Conservation (phyloP, 2,797 vertebrate species). For the Sciurus carolinensis region DNA sequence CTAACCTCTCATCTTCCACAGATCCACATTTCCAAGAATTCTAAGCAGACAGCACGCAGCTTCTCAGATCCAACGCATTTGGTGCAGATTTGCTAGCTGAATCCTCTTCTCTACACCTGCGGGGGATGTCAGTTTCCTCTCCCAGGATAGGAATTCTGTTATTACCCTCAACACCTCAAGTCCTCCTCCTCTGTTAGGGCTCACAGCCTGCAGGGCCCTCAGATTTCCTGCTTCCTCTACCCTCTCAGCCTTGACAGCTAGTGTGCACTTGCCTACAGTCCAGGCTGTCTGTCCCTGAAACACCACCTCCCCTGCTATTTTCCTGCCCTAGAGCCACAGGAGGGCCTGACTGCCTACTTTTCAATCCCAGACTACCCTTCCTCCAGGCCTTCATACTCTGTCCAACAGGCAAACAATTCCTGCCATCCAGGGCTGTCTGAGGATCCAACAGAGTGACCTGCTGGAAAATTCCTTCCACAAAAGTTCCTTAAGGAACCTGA, state of each 20-base stretch:
- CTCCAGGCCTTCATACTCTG: too few relatives aligned
- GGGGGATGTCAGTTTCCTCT: neutral
- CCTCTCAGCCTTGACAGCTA: neutral
- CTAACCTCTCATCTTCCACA: neutral
- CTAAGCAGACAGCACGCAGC: neutral
- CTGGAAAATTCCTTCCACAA: too few relatives aligned
- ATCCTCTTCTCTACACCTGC: neutral
- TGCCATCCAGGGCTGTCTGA: too few relatives aligned
- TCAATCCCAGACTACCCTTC: too few relatives aligned
- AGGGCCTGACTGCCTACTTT: neutral
- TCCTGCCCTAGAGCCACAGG: neutral
- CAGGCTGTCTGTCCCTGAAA: neutral
- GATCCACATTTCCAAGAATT: neutral
- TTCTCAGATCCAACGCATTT: neutral
- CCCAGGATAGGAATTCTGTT: neutral
- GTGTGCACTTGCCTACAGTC: neutral
- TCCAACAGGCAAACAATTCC: too few relatives aligned
- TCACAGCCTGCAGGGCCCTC: neutral
- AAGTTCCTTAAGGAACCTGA: too few relatives aligned
- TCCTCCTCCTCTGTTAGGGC: neutral
- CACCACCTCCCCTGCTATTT: neutral
- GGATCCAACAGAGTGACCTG: too few relatives aligned
- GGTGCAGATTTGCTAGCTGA: neutral
- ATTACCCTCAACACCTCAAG: neutral
- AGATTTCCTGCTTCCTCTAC: neutral